Base-by-base conservation (phyloP, 2,888 invertebrate genomes). In the Syrphus vitripennis region DNA sequence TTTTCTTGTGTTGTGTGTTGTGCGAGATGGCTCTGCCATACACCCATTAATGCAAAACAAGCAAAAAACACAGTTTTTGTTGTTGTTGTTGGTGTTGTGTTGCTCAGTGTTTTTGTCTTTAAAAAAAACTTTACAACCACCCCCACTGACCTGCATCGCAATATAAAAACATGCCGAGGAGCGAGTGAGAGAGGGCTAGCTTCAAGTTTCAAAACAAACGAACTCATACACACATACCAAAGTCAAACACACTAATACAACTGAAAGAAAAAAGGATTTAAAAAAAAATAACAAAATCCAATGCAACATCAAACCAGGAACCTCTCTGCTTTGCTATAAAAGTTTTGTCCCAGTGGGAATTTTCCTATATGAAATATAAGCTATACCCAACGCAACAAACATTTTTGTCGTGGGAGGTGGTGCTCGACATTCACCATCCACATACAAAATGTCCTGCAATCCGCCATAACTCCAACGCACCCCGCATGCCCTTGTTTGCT, bases 251-350 rank as follows among this genome's bases (percentile, higher is more conserved):
- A 61, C 12, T 14, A 19, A 69, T 14, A 45, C 53, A 12, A 12
- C 6, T 5, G n/a, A 26, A 6, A 48, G 37, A 6, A 21, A 29
- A 37, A 37, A 26, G 34, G 19, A 67, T 34, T 53, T 42, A 48
- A 19, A 45, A 48, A 19, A 45, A 57, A 14, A n/a, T 16, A 71
- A 55, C 19, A 26, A 42, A n/a, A 63, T 50, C 42, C 37, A 26
- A 57, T 82, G 71, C 82, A 82, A 78, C 77, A 83, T 82, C 81
- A 59, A 82, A 84, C 84, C 81, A 84, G 76, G 82, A 82, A 72
- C 81, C 69, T 69, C 34, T 9, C 9, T 9, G 31, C 12, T n/a
- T n/a, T n/a, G n/a, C 34, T 50, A 26, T 21, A 61, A 34, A 55
- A 63, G 72, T 37, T 21, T 59, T 59, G 29, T 55, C 59, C 59